Percentiles rank a stretch among this genome's conserved stretches.
Evolutionary conservation across 2,797 vertebrate genomes (phyloP).

Genomic region (Bradypodion ventrale): DNA sequence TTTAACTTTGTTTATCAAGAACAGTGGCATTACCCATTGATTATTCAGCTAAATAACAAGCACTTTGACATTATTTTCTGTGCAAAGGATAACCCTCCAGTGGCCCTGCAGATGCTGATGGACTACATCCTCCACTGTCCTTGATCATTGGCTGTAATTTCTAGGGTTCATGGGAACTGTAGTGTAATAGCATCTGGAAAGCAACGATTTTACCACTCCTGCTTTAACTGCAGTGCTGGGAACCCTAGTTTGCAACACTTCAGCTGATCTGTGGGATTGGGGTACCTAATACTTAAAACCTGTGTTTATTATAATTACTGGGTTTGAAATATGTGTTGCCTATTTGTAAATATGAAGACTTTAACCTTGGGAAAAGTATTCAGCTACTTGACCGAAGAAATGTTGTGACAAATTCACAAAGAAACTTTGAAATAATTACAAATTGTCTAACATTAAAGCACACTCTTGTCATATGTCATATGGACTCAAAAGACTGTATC

Average conservation of each 20-base stretch:
- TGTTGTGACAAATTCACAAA: conserved; percentile 10
- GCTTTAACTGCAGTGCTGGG: not conserved
- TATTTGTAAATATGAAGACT: conserved; percentile 4
- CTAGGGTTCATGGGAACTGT: not conserved
- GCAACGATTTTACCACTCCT: not conserved
- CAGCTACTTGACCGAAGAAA: conserved; percentile 6
- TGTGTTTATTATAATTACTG: conserved; percentile 15
- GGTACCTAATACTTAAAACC: not conserved
- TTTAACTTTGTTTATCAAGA: not conserved
- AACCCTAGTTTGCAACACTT: not conserved
- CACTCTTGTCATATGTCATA: too few species aligned
- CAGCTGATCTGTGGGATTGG: not conserved
- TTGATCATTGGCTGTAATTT: not conserved
- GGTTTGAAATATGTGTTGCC: conserved; percentile 13
- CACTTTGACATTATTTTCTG: too few species aligned
- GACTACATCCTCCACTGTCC: not conserved
- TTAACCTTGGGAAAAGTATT: conserved; percentile 1
- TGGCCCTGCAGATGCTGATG: not conserved
- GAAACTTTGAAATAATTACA: not conserved
- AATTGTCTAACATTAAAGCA: conserved; percentile 21
- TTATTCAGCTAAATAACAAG: not conserved
- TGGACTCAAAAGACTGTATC: too few species aligned
- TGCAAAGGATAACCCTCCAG: not conserved
- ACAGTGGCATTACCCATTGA: not conserved
- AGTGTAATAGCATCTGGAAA: not conserved